These are phyloP conservation scores for Vulpes vulpes DNA, from an alignment of 2,113 vertebrate species.

Conservation along the genomic window DNA sequence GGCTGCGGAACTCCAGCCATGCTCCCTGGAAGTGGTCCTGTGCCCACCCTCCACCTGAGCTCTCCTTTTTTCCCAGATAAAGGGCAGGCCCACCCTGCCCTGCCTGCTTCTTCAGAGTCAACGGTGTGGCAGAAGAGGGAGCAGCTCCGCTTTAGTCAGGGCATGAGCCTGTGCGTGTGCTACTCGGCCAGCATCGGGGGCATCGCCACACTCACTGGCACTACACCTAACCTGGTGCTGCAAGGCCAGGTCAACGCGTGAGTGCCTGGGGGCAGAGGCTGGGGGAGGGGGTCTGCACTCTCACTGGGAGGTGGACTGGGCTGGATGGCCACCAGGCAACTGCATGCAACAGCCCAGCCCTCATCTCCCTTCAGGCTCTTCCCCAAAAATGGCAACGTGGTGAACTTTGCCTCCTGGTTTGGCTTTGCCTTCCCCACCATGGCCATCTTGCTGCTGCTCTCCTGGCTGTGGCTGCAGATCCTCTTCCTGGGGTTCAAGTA, in stretches of 20 bases:
- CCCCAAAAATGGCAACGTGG: slow-evolving; percentile 83
- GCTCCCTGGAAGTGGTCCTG: neutral
- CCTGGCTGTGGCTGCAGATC: slow-evolving; percentile 94
- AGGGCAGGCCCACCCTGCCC: neutral
- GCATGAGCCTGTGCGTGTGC: slow-evolving; percentile 93
- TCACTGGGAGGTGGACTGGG: accelerated
- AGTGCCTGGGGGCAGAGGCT: slow-evolving; percentile 71
- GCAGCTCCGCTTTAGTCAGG: slow-evolving; percentile 89
- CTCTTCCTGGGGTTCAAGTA: slow-evolving; percentile 95
- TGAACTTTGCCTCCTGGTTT: slow-evolving; percentile 98
- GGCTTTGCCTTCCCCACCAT: slow-evolving; percentile 93
- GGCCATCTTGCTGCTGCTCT: slow-evolving; percentile 89
- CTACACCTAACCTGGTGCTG: slow-evolving; percentile 95
- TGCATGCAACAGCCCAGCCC: neutral
- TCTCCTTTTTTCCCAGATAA: slow-evolving; percentile 76
- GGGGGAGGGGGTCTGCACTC: neutral
- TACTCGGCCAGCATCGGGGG: slow-evolving; percentile 97
- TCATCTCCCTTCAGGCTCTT: slow-evolving; percentile 88
- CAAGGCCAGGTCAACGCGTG: slow-evolving; percentile 94
- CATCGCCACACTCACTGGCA: slow-evolving; percentile 95
- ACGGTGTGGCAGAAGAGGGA: slow-evolving; percentile 50
- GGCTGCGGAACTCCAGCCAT: neutral
- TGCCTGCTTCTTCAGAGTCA: neutral
- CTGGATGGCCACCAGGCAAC: accelerated
- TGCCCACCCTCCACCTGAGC: neutral